A percentile compares a stretch with the other conserved stretches of the same genome.
Conservation (phyloP, 2,888 invertebrate genomes). For the Heterodera filipjevi region DNA sequence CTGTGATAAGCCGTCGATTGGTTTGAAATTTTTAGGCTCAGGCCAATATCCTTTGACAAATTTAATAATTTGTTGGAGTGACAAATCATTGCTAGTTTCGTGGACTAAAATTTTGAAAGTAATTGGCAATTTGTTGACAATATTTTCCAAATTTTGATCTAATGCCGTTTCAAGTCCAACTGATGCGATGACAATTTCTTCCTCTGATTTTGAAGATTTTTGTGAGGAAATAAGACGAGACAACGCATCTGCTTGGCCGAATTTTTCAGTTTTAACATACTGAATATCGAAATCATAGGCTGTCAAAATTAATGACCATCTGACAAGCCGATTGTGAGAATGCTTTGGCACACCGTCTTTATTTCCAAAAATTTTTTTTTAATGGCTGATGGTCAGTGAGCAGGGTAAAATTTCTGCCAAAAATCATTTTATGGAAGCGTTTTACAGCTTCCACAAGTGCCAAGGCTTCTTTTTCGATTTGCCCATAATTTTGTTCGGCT, state of each 20-base stretch:
- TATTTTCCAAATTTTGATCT: neutral
- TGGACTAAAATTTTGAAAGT: neutral
- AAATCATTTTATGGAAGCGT: too few relatives aligned
- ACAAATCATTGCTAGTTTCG: neutral
- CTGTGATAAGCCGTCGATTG: too few relatives aligned
- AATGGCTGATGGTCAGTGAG: slow-evolving; percentile 63
- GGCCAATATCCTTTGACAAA: too few relatives aligned
- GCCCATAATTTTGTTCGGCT: too few relatives aligned
- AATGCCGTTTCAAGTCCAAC: neutral
- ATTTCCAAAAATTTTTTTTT: slow-evolving; percentile 48
- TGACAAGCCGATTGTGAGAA: slow-evolving; percentile 51
- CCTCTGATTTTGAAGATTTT: neutral
- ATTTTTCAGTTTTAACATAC: too few relatives aligned
- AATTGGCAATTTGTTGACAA: neutral
- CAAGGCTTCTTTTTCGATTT: too few relatives aligned
- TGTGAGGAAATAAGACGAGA: slow-evolving; percentile 48
- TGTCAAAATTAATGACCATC: slow-evolving; percentile 59
- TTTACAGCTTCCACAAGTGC: too few relatives aligned
- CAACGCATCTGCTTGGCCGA: slow-evolving; percentile 64
- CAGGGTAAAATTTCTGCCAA: too few relatives aligned
- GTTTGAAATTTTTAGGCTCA: too few relatives aligned
- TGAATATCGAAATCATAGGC: slow-evolving; percentile 64
- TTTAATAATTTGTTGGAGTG: neutral
- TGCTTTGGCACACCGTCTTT: slow-evolving; percentile 39
- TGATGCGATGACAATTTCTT: slow-evolving; percentile 5